A percentile compares a stretch with the other conserved stretches of the same genome.
Evolutionary conservation across 2,113 vertebrate species (phyloP).

Genomic region (Eleginops maclovinus): DNA sequence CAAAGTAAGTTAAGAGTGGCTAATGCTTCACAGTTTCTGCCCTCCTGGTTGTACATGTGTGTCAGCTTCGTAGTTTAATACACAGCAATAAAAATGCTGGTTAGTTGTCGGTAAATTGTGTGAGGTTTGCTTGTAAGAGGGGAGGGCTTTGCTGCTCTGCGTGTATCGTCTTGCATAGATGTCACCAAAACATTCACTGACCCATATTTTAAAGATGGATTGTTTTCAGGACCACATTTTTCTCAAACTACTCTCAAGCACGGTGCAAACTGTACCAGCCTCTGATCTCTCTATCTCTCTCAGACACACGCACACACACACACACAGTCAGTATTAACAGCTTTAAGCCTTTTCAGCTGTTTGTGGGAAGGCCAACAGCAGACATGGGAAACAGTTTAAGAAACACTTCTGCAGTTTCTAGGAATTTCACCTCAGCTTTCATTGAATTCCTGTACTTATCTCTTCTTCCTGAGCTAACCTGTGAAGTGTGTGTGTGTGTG

Average conservation of each 20-base stretch:
- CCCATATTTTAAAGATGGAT: conserved; percentile 59
- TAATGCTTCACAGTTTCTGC: neutral
- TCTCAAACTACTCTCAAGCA: conserved; percentile 1
- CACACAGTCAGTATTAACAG: conserved; percentile 13
- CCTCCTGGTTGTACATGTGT: neutral
- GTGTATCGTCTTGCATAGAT: conserved; percentile 57
- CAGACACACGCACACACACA: neutral
- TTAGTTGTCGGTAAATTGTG: conserved; percentile 27
- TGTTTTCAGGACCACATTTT: neutral
- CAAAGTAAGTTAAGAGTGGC: neutral
- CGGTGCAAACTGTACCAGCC: conserved; percentile 7
- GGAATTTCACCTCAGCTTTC: conserved; percentile 26
- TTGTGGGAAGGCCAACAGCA: conserved; percentile 22
- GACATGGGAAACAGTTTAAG: neutral
- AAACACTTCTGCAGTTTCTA: conserved; percentile 8
- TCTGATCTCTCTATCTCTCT: neutral
- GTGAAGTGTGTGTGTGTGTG: neutral
- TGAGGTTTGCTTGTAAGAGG: conserved; percentile 8
- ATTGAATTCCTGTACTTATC: conserved; percentile 17
- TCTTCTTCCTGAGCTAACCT: conserved; percentile 11
- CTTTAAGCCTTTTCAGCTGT: conserved; percentile 50
- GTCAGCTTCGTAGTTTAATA: conserved; percentile 27
- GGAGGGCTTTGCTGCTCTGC: conserved; percentile 28
- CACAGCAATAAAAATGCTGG: neutral
- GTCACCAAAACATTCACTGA: conserved; percentile 57